Evolutionary conservation across 1,140 invertebrate genomes (phyloP).

Genomic region (Arctopsyche grandis): DNA sequence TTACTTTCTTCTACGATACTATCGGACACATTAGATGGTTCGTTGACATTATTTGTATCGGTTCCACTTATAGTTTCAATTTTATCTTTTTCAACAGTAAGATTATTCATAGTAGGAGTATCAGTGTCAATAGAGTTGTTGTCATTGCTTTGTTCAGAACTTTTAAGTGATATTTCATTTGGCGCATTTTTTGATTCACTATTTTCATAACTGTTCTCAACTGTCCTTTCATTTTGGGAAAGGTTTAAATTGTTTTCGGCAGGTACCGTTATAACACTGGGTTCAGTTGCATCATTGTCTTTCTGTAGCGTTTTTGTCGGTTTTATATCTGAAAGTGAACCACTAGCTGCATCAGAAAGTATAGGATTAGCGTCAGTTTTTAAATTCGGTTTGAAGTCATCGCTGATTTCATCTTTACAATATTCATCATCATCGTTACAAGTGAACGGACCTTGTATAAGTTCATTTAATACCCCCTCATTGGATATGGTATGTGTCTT

Average conservation of each 20-base stretch:
- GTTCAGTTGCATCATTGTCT: slow-evolving; percentile 43
- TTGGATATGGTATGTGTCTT: slow-evolving; percentile 41
- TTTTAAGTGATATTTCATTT: slow-evolving; percentile 52
- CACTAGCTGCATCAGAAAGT: slow-evolving; percentile 31
- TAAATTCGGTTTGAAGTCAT: slow-evolving; percentile 15
- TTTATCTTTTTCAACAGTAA: slow-evolving; percentile 8
- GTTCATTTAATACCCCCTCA: slow-evolving; percentile 36
- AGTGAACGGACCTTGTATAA: slow-evolving; percentile 50
- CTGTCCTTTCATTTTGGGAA: slow-evolving; percentile 22
- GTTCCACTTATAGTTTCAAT: not conserved
- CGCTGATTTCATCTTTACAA: slow-evolving; percentile 40
- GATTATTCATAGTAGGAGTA: not conserved
- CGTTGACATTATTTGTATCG: slow-evolving; percentile 50
- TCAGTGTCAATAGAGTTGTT: not conserved
- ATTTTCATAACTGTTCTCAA: not conserved
- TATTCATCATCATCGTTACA: slow-evolving; percentile 41
- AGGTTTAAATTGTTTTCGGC: slow-evolving; percentile 3
- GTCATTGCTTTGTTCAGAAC: not conserved
- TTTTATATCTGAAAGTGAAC: slow-evolving; percentile 56
- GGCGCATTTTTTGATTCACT: not conserved
- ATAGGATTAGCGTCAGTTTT: slow-evolving; percentile 33
- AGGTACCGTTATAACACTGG: slow-evolving; percentile 43
- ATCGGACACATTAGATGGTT: slow-evolving; percentile 54
- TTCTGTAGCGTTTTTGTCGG: slow-evolving; percentile 58
- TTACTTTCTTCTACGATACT: slow-evolving; percentile 61